Conservation (phyloP, 2,888 invertebrate genomes). For the Lochmaea crataegi region DNA sequence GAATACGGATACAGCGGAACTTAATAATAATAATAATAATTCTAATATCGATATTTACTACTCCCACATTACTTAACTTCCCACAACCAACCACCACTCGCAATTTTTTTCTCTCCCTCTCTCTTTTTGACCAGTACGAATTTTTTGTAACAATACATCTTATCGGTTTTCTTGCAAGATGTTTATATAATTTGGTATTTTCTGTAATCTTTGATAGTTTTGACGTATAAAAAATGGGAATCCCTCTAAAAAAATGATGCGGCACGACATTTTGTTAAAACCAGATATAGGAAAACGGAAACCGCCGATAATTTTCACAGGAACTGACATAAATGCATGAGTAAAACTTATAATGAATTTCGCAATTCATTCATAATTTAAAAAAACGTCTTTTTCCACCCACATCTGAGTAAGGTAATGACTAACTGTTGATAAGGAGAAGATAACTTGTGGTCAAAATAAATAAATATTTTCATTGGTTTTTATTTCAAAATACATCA, state of each 20-base stretch:
- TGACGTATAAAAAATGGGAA: neutral
- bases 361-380: conserved; percentile 19
- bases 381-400: conserved; percentile 15
- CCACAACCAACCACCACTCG: no score
- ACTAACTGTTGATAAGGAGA: conserved; percentile 6
- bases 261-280: conserved; percentile 4
- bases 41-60: no score
- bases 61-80: no score
- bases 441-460: conserved; percentile 1
- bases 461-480: neutral
- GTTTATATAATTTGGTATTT: no score
- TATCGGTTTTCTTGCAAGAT: no score
- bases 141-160: no score
- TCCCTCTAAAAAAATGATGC: neutral
- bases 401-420: conserved; percentile 18
- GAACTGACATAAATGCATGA: conserved; percentile 6
- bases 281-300: conserved; percentile 14
- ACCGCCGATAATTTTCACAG: conserved; percentile 9
- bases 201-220: neutral
- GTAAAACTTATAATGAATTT: conserved; percentile 11
- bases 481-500: neutral
- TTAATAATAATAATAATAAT: no score
- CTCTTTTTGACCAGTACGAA: no score
- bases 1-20: no score
- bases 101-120: no score